Conservation (phyloP, 23 tunicate species). For the Styela plicata region DNA sequence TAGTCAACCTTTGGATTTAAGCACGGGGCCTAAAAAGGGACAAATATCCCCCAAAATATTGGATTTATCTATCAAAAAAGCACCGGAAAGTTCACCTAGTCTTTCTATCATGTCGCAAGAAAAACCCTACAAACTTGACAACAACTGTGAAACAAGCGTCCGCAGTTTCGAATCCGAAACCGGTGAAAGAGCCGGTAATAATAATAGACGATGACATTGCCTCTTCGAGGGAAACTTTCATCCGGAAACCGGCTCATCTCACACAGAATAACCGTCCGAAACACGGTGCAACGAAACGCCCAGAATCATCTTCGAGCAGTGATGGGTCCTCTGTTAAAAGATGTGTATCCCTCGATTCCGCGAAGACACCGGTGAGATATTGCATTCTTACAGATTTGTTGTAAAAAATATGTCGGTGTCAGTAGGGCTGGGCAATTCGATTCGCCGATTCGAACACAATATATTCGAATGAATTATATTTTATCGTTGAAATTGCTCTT, state of each 20-base stretch:
- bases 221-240: background rate
- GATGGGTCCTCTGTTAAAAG: background rate
- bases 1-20: slow-evolving; percentile 22
- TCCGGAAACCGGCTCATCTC: no score
- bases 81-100: background rate
- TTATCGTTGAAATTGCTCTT: no score
- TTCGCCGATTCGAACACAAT: no score
- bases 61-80: slow-evolving; percentile 19
- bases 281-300: background rate
- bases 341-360: slow-evolving; percentile 9
- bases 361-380: background rate
- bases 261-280: background rate
- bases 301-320: background rate
- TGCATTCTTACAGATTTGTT: no score
- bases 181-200: background rate
- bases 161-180: background rate
- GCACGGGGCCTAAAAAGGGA: background rate
- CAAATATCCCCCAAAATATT: slow-evolving; percentile 6
- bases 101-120: background rate
- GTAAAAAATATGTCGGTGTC: no score
- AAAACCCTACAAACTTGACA: background rate
- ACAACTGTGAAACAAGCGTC: background rate
- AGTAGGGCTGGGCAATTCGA: no score
- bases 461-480: no score
- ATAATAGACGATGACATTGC: background rate